These are phyloP conservation scores for Oryzias dopingdopingensis DNA, from an alignment of 2,797 vertebrate genomes.

Conservation along the genomic window DNA sequence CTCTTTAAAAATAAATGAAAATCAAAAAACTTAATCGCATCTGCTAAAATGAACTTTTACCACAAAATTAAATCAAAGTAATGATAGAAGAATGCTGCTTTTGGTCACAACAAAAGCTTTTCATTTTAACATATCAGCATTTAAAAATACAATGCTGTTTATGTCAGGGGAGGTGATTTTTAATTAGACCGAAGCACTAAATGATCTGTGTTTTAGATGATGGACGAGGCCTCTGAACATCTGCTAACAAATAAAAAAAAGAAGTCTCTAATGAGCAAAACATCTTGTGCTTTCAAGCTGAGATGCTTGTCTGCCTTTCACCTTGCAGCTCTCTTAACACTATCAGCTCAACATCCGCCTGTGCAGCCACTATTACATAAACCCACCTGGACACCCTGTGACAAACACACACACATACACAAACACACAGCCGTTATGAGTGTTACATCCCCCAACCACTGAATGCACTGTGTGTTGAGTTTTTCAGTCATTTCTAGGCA, in stretches of 20 bases:
- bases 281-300: slow-evolving; percentile 36
- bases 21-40: too few species aligned
- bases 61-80: too few species aligned
- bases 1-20: too few species aligned
- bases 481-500: slow-evolving; percentile 79
- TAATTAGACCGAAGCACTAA: slow-evolving; percentile 15
- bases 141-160: too few species aligned
- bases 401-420: slow-evolving; percentile 28
- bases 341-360: slow-evolving; percentile 60
- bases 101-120: too few species aligned
- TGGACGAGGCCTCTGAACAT: slow-evolving; percentile 53
- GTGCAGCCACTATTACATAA: slow-evolving; percentile 68
- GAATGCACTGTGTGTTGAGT: slow-evolving; percentile 64
- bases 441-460: slow-evolving; percentile 47
- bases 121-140: too few species aligned
- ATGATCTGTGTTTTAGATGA: slow-evolving; percentile 57
- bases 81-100: too few species aligned
- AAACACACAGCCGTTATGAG: slow-evolving; percentile 36
- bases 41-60: too few species aligned
- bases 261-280: slow-evolving; percentile 37
- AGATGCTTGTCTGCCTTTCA: slow-evolving; percentile 36
- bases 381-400: slow-evolving; percentile 60
- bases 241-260: slow-evolving; percentile 45
- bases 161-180: neutral
- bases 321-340: slow-evolving; percentile 37